Evolutionary conservation across 2,113 vertebrate genomes (phyloP), one percentile per base, ranked within the genome.

Genomic region (Anas platyrhynchos): DNA sequence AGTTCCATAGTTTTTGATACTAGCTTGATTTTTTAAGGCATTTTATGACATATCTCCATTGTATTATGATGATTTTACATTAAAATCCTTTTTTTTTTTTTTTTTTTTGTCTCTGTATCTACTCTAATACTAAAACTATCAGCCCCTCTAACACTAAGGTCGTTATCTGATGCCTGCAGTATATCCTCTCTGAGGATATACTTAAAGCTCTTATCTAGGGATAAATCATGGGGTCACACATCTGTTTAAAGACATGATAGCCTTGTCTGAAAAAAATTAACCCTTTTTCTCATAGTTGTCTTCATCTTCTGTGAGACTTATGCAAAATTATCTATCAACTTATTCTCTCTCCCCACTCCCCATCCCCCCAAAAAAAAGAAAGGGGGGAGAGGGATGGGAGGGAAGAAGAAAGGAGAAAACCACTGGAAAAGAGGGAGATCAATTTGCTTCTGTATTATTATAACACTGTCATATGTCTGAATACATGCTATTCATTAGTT

Each of bases 161-260:
- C 55, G 56, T 95, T 94, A 86, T 86, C 79, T 83, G 72, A 95
- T 93, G 50, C 50, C n/a, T 76, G 41, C 50, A 59, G 36, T 32
- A 59, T 77, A 94, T 89, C 36, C 25, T 63, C 38, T 73, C 34
- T 73, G 46, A 91, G 41, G 41, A 41, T 41, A 91, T 67, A 27
- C 32, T 25, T 91, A 86, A 80, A 68, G 15, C 69, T 86, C n/a
- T 67, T 71, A 89, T 56, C 72, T 55, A 74, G 55, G 31, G 46
- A 80, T 69, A 34, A 76, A 29, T 80, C 52, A 83, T 36, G 50
- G 63, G 44, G 25, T 7, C 68, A 71, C 32, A 55, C 4, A 3
- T 8, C 20, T 80, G 20, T 52, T 86, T 38, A 31, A 56, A 56
- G 32, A 48, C 54, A 31, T 8, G 11, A 65, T 5, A 85, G 18